These are phyloP conservation scores for Acipenser ruthenus DNA, from an alignment of 2,797 vertebrate genomes.

Conservation along the genomic window DNA sequence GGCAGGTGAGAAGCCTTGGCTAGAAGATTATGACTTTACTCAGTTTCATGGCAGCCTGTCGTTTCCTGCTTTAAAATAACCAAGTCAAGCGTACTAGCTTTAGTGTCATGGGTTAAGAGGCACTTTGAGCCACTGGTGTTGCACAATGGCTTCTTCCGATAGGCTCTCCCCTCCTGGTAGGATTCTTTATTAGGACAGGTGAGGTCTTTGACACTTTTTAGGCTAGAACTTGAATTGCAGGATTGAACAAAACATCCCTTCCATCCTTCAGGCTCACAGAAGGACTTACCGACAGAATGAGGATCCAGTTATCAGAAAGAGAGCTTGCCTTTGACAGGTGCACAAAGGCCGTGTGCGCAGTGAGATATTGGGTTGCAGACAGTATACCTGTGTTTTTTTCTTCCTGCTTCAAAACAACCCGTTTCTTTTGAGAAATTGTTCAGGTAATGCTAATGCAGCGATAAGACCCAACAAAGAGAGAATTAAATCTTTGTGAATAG, in stretches of 20 bases:
- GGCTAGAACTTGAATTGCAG: not conserved
- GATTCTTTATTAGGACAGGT: not conserved
- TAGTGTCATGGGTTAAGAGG: conserved; percentile 57
- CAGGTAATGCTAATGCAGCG: no score
- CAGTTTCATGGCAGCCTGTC: conserved; percentile 19
- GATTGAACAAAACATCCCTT: not conserved
- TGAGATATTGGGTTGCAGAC: no score
- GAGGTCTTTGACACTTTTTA: conserved; percentile 1
- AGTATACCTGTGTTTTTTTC: no score
- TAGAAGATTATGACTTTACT: conserved; percentile 27
- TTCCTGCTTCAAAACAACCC: no score
- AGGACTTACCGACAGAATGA: not conserved
- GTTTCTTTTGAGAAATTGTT: no score
- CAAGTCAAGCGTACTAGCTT: conserved; percentile 51
- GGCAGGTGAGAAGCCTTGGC: conserved; percentile 31
- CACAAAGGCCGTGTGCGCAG: not conserved
- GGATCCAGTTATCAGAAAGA: not conserved
- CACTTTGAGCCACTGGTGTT: conserved; percentile 41
- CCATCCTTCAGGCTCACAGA: not conserved
- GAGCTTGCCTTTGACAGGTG: not conserved
- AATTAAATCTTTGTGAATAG: no score
- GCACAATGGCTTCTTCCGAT: conserved; percentile 53
- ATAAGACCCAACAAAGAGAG: no score
- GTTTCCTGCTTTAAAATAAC: conserved; percentile 56
- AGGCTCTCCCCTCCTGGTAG: conserved; percentile 29